Conservation (phyloP, 2,797 vertebrate genomes). For the Microtus californicus region DNA sequence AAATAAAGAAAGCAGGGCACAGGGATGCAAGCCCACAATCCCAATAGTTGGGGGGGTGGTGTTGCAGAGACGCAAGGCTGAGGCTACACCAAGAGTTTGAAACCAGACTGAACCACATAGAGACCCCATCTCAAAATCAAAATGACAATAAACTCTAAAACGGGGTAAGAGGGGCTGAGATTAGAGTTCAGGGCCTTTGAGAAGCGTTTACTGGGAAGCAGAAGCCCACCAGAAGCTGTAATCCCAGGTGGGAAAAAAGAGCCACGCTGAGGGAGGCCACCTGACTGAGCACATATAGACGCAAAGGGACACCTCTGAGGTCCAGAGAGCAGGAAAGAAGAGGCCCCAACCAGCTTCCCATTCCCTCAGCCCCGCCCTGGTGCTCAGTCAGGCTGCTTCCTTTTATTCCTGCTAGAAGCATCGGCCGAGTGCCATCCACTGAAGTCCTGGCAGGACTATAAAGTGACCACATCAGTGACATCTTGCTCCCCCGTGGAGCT, state of each 20-base stretch:
- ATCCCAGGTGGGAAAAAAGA: background rate
- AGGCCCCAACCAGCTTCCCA: background rate
- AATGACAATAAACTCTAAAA: background rate
- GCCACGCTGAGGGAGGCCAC: background rate
- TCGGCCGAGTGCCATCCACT: background rate
- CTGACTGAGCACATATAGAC: accelerated
- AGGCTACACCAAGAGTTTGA: background rate
- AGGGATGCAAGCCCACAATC: background rate
- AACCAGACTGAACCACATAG: background rate
- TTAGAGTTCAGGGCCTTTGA: background rate
- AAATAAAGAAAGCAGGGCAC: background rate
- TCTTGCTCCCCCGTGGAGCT: background rate
- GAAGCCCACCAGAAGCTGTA: background rate
- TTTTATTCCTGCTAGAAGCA: background rate
- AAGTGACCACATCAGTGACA: background rate
- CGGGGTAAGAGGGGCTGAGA: background rate
- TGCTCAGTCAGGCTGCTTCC: background rate
- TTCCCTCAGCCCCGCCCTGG: background rate
- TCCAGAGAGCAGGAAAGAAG: background rate
- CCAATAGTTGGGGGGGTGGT: background rate
- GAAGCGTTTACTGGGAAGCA: background rate
- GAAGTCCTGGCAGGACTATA: background rate
- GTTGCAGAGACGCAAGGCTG: background rate
- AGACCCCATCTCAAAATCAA: background rate
- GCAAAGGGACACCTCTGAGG: background rate